Evolutionary conservation across 2,888 invertebrate genomes (phyloP).

Genomic region (Pyrrhosoma nymphula): DNA sequence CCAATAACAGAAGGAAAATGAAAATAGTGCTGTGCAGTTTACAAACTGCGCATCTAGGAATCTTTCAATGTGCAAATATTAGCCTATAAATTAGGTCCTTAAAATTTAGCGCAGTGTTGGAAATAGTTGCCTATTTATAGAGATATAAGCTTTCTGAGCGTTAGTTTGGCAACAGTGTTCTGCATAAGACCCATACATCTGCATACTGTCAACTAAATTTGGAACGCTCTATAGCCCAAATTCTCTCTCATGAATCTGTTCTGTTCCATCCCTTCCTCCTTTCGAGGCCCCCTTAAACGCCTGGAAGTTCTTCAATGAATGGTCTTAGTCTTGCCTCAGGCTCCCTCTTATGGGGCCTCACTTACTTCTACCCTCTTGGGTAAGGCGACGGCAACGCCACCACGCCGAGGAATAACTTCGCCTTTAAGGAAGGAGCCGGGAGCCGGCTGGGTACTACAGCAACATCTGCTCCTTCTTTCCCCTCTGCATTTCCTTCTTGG

Average conservation of each 20-base stretch:
- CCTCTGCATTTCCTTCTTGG: conserved; percentile 16
- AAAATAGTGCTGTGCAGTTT: no score
- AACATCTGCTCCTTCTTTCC: conserved; percentile 45
- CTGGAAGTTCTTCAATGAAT: conserved; percentile 60
- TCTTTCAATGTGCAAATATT: no score
- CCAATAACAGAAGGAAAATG: no score
- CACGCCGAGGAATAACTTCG: not conserved
- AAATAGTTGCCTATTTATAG: no score
- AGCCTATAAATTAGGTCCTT: no score
- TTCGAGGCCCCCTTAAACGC: not conserved
- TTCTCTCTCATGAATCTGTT: not conserved
- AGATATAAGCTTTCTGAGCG: no score
- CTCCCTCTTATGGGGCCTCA: not conserved
- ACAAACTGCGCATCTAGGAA: no score
- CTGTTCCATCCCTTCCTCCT: not conserved
- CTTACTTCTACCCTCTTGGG: not conserved
- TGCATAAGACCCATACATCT: no score
- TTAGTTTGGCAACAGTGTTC: no score
- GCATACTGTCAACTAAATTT: no score
- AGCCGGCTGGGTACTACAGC: not conserved
- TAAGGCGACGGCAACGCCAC: not conserved
- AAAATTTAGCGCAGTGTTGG: no score
- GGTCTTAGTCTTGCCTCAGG: not conserved
- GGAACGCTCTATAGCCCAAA: not conserved
- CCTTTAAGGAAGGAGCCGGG: not conserved